phyloP scores from a whole-genome alignment of 2,113 vertebrate species.

The Galbula dea region DNA sequence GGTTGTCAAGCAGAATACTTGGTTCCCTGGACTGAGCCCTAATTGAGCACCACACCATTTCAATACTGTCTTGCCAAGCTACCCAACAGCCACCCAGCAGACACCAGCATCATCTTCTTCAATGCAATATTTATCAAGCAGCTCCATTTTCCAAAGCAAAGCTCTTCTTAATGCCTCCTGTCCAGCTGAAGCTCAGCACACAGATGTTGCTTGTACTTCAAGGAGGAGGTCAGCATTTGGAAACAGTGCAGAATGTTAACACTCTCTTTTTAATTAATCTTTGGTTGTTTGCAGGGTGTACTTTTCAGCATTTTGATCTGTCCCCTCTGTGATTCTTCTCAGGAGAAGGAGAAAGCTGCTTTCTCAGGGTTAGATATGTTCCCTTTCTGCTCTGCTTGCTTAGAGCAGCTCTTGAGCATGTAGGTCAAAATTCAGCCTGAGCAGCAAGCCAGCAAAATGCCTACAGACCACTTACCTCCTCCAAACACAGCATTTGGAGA shows the following conservation, averaged over 20 bases:
- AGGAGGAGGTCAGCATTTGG: not conserved
- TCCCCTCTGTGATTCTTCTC: not conserved
- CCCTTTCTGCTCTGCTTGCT: not conserved
- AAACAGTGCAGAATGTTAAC: not conserved
- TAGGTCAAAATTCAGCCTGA: not conserved
- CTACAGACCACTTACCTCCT: not conserved
- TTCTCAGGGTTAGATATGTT: not conserved
- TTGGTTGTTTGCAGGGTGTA: not conserved
- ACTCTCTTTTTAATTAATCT: constrained; percentile 38
- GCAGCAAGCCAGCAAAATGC: not conserved
- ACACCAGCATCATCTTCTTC: constrained; percentile 5
- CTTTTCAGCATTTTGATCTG: not conserved
- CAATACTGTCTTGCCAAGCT: not conserved
- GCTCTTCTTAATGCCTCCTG: not conserved
- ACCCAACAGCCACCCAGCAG: not conserved
- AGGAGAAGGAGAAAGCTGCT: not conserved
- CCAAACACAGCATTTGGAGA: not conserved
- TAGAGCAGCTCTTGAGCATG: not conserved
- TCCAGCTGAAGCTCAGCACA: not conserved
- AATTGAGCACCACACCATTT: not conserved
- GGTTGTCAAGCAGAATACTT: too few species aligned
- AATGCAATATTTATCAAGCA: constrained; percentile 41
- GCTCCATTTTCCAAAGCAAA: not conserved
- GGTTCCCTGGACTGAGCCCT: not conserved
- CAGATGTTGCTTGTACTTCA: not conserved